Evolutionary conservation across 2,888 invertebrate species (phyloP).

Genomic region (Antheraea assamensis): DNA sequence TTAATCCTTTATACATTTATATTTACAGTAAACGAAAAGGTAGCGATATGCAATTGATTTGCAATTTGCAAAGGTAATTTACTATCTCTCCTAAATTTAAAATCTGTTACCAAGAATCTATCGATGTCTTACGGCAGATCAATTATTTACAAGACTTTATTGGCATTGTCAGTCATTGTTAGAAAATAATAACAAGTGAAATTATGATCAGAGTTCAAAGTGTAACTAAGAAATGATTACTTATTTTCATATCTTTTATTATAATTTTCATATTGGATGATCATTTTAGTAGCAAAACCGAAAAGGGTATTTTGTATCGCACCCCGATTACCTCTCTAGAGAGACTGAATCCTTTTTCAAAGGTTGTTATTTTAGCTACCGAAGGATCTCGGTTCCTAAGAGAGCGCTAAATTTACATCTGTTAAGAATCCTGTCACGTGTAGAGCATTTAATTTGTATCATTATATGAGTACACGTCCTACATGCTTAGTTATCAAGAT

Average conservation of each 20-base stretch:
- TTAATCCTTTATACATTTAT: too few species aligned
- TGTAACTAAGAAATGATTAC: slow-evolving; percentile 25
- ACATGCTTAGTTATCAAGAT: background rate
- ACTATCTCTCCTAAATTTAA: background rate
- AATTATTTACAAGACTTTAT: background rate
- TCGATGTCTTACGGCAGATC: background rate
- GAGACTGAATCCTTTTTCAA: slow-evolving; percentile 50
- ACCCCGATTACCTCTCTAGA: slow-evolving; percentile 45
- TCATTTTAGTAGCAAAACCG: slow-evolving; percentile 48
- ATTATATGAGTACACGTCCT: slow-evolving; percentile 32
- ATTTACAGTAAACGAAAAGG: too few species aligned
- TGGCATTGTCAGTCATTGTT: background rate
- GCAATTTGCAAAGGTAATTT: background rate
- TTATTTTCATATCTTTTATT: too few species aligned
- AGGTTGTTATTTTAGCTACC: slow-evolving; percentile 50
- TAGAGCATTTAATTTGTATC: slow-evolving; percentile 44
- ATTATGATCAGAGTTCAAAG: background rate
- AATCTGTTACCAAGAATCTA: background rate
- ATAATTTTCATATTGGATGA: slow-evolving; percentile 47
- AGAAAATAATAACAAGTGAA: background rate
- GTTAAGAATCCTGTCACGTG: slow-evolving; percentile 49
- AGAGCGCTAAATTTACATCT: slow-evolving; percentile 48
- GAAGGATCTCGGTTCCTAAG: slow-evolving; percentile 42
- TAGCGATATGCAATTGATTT: too few species aligned
- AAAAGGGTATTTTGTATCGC: slow-evolving; percentile 45